These are phyloP conservation scores for Alligator sinensis DNA, from an alignment of 2,113 vertebrate genomes.

Conservation along the genomic window DNA sequence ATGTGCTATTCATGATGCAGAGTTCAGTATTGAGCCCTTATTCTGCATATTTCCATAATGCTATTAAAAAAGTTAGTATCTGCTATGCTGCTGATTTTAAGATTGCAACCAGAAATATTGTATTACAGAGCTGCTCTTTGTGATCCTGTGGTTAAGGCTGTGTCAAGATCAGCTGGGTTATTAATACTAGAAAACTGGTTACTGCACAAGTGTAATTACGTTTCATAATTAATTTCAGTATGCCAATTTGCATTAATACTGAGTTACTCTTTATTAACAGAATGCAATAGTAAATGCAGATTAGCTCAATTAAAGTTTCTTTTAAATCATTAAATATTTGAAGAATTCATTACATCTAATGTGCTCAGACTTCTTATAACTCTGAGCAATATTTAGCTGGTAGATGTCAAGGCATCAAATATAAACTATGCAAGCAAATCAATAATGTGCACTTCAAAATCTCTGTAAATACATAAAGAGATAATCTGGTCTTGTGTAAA, in stretches of 20 bases:
- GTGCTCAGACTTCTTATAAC: constrained; percentile 21
- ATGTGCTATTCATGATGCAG: neutral
- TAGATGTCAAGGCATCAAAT: constrained; percentile 5
- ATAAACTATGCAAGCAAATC: neutral
- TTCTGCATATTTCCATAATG: neutral
- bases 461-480: neutral
- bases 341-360: neutral
- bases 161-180: constrained; percentile 36
- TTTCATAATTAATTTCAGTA: neutral
- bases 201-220: constrained; percentile 17
- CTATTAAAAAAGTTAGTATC: accelerated
- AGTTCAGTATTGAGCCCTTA: neutral
- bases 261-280: constrained; percentile 23
- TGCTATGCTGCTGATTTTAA: neutral
- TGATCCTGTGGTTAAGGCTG: neutral
- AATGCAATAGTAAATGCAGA: constrained; percentile 29
- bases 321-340: neutral
- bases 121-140: neutral
- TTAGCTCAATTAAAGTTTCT: constrained; percentile 14
- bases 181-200: constrained; percentile 4
- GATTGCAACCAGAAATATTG: neutral
- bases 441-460: neutral
- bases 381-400: constrained; percentile 18
- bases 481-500: neutral
- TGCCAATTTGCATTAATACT: constrained; percentile 23